These are phyloP conservation scores for Zaprionus africanus DNA, from an alignment of 1,140 invertebrate genomes.

Conservation along the genomic window DNA sequence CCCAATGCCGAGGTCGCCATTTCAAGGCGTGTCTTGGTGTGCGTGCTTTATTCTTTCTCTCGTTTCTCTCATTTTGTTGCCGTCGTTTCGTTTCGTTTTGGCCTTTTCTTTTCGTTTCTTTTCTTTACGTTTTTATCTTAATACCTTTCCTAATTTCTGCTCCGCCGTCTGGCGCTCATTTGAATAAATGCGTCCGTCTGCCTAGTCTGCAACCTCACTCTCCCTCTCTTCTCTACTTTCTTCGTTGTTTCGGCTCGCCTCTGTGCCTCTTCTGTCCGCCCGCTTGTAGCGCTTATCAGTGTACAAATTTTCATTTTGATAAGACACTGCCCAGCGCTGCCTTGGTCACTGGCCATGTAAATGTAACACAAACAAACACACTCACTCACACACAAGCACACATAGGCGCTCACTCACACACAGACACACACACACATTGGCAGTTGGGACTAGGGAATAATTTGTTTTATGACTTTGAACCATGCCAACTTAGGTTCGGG, in stretches of 20 bases:
- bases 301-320: constrained; percentile 82
- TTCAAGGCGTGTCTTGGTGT: constrained; percentile 65
- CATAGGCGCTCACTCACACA: neutral
- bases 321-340: constrained; percentile 45
- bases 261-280: constrained; percentile 12
- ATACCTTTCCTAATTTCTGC: constrained; percentile 80
- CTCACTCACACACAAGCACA: neutral
- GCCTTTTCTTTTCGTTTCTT: constrained; percentile 11
- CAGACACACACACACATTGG: neutral
- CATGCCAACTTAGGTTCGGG: neutral
- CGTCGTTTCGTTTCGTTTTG: constrained; percentile 1
- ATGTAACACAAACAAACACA: constrained; percentile 51
- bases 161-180: constrained; percentile 61
- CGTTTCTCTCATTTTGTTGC: constrained; percentile 28
- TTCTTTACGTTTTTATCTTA: constrained; percentile 67
- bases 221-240: constrained; percentile 11
- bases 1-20: constrained; percentile 50
- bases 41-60: neutral
- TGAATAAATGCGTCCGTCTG: constrained; percentile 61
- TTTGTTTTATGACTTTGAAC: constrained; percentile 40
- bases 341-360: constrained; percentile 47
- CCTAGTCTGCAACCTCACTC: constrained; percentile 10
- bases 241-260: constrained; percentile 19
- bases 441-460: constrained; percentile 19
- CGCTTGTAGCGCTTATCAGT: constrained; percentile 61